Evolutionary conservation across 2,888 invertebrate species (phyloP), one percentile per base, ranked within the genome.

Genomic region (Hypsopygia costalis): DNA sequence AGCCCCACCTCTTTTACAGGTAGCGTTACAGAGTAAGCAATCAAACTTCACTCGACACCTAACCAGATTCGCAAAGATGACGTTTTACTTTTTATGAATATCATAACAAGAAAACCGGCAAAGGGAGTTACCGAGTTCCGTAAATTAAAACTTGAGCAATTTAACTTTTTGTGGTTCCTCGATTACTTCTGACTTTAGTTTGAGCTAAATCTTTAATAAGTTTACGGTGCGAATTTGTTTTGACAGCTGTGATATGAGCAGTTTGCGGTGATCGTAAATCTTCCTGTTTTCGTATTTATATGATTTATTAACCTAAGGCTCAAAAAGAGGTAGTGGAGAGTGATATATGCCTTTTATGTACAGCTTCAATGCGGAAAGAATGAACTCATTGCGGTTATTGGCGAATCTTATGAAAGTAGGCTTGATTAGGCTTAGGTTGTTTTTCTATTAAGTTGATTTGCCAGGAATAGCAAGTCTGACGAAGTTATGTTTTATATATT

Each of bases 121-220:
- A 57, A 61, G 57, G 49, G 49, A 62, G 51, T 66, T 57, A 55
- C 52, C 47, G 59, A 65, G 58, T 64, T 67, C 45, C 58, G 53
- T 66, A 64, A 69, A 73, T 67, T 71, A 68, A 66, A 81, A 80
- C 78, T 79, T 73, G 53, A 52, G 68, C 81, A 82, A 82, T 81
- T 79, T 78, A 80, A 81, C 81, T 81, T 82, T 80, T 78, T 77
- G 68, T 69, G 66, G 63, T 55, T 51, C 55, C 57, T 56, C 59
- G 54, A 71, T 75, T 69, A 61, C 69, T 72, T 66, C 50, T 33
- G 56, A 65, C 49, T 64, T 56, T 52, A 52, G 56, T 61, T 56
- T 48, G 41, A 41, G 49, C 43, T 58, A 58, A 64, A 65, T 62
- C 61, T 60, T 63, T 58, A 57, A 63, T 56, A 62, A 60, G 54